Percentiles rank a stretch among this genome's conserved stretches.
Evolutionary conservation across 1,140 invertebrate species (phyloP).

Genomic region (Drosophila repletoides): DNA sequence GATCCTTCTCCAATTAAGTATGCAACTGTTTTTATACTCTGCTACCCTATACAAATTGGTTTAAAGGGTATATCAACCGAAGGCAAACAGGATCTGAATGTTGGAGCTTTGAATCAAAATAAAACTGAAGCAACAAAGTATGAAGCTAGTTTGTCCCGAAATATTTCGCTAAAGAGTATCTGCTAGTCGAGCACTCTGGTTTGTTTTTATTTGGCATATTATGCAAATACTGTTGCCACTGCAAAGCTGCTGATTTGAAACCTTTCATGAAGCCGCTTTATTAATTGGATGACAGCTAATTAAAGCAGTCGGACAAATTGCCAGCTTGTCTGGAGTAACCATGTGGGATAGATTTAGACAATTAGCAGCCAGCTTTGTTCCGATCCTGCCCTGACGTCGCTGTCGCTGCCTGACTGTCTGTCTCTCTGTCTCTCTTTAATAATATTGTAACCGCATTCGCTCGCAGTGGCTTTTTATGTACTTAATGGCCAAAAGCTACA

Average conservation of each 20-base stretch:
- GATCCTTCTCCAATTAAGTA: conserved; percentile 32
- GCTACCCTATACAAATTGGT: no score
- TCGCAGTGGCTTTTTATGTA: conserved; percentile 16
- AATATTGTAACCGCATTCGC: conserved; percentile 7
- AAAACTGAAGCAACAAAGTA: no score
- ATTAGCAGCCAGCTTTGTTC: conserved; percentile 43
- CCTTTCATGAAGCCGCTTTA: conserved; percentile 25
- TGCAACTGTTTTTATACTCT: not conserved
- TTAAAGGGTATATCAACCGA: no score
- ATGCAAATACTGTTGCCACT: conserved; percentile 49
- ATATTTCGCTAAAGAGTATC: no score
- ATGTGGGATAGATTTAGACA: conserved; percentile 74
- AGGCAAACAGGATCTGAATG: no score
- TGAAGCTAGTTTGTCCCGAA: no score
- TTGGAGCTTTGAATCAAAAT: no score
- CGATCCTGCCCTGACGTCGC: no score
- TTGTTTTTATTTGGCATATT: conserved; percentile 48
- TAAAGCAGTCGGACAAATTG: conserved; percentile 65
- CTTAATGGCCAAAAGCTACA: conserved; percentile 14
- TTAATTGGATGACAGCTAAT: conserved; percentile 65
- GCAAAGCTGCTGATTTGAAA: conserved; percentile 18
- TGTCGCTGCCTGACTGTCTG: not conserved
- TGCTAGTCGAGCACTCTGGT: no score
- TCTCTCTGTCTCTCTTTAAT: not conserved
- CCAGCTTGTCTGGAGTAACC: conserved; percentile 54